Evolutionary conservation across 2,888 invertebrate genomes (phyloP).

Genomic region (Cybosia mesomella): DNA sequence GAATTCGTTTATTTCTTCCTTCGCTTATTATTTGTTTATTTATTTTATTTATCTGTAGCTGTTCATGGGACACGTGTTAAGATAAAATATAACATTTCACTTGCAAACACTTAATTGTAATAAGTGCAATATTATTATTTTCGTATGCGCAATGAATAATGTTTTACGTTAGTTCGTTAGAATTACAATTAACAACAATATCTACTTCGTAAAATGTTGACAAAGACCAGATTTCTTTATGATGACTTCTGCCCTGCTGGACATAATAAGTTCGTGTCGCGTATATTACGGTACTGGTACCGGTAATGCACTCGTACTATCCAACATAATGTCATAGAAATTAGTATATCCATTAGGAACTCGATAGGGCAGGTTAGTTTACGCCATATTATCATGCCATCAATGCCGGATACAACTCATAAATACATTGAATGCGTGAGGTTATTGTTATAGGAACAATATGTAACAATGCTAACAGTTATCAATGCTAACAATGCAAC

Average conservation of each 20-base stretch:
- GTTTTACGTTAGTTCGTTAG: neutral
- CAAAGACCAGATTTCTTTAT: neutral
- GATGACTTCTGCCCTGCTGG: neutral
- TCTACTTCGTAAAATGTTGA: neutral
- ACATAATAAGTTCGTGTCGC: neutral
- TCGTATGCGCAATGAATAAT: neutral
- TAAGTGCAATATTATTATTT: neutral
- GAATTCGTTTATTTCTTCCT: neutral
- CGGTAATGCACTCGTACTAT: too few species aligned
- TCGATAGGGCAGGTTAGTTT: constrained; percentile 51
- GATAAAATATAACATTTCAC: neutral
- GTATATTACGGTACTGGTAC: too few species aligned
- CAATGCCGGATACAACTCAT: constrained; percentile 33
- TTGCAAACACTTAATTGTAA: neutral
- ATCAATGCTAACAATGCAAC: constrained; percentile 30
- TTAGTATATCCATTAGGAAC: constrained; percentile 58
- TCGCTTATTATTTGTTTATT: neutral
- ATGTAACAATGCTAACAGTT: constrained; percentile 27
- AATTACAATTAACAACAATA: neutral
- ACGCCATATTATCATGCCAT: constrained; percentile 39
- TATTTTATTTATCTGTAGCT: neutral
- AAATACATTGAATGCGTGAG: constrained; percentile 39
- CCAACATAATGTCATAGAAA: neutral
- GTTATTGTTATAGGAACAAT: constrained; percentile 37
- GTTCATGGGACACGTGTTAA: neutral